These are phyloP conservation scores for Cydia splendana DNA, from an alignment of 1,140 invertebrate genomes.

Conservation along the genomic window DNA sequence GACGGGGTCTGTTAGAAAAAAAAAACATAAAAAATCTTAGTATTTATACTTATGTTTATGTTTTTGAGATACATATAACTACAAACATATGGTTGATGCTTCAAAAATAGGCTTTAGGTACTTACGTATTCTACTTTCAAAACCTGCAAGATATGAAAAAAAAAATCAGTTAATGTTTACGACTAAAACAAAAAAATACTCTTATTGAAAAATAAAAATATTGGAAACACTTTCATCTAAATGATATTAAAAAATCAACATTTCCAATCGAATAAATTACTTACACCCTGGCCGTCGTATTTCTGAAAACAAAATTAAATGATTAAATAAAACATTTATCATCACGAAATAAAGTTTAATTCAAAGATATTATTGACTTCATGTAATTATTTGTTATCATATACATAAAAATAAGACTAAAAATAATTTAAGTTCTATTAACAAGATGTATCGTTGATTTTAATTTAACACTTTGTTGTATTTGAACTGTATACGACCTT, in stretches of 20 bases:
- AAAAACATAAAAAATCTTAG: neutral
- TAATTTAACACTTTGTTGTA: too few species aligned
- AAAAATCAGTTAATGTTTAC: neutral
- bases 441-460: too few species aligned
- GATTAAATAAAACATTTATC: neutral
- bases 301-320: slow-evolving; percentile 18
- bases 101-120: neutral
- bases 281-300: slow-evolving; percentile 10
- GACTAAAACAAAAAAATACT: neutral
- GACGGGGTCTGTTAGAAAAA: neutral
- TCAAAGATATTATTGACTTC: too few species aligned
- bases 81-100: too few species aligned
- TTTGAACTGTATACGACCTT: too few species aligned
- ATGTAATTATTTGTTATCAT: too few species aligned
- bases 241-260: neutral
- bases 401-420: too few species aligned
- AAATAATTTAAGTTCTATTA: too few species aligned
- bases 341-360: too few species aligned
- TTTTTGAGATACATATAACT: neutral
- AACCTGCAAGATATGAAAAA: neutral
- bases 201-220: neutral
- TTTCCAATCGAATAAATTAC: neutral
- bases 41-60: neutral
- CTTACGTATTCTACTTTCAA: slow-evolving; percentile 22
- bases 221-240: too few species aligned